Base-by-base conservation (phyloP, 2,113 vertebrate species). In the Datnioides undecimradiatus region DNA sequence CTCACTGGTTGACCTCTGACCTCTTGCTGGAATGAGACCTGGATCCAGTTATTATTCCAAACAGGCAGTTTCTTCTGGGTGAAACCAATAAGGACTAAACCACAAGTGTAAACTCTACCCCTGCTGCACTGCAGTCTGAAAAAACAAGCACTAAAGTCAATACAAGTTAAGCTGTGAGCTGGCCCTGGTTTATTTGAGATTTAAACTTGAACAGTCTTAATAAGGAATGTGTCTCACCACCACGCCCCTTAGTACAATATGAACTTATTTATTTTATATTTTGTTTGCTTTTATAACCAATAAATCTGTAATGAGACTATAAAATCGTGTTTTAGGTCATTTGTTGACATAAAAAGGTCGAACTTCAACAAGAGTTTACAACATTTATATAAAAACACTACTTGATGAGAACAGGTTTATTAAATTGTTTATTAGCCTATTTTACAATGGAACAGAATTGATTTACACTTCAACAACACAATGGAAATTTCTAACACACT, bases 281-380 rank as follows among this genome's bases (percentile, higher is more conserved):
- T 93, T 79, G 73, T 93, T 92, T 93, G 88, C 91, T 94, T 95
- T 94, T 94, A 92, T 93, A 94, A 93, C 88, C 93, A 95, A 95
- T 95, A 95, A 95, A 95, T 89, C 89, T 91, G 88, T 92, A 83
- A 86, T 91, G 78, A 91, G 58, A 85, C 68, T 43, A 74, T 65
- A 67, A 38, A 49, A 52, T 29, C 59, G 5, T 82, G 45, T 74
- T 81, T 86, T 14, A 31, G 27, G 51, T 82, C 36, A 60, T 80
- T 78, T 86, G 27, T 81, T 75, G 36, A 73, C 21, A 40, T 17
- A 17, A 43, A 48, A 62, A 57, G 25, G 27, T 59, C 54, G 31
- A 73, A 68, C 36, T 78, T 46, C 34, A 58, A 67, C 3, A 31
- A 36, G 3, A 57, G 29, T 75, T 59, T 64, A 73, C 48, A 57